Base-by-base conservation (phyloP, 2,113 vertebrate genomes). In the Centropus unirufus region DNA sequence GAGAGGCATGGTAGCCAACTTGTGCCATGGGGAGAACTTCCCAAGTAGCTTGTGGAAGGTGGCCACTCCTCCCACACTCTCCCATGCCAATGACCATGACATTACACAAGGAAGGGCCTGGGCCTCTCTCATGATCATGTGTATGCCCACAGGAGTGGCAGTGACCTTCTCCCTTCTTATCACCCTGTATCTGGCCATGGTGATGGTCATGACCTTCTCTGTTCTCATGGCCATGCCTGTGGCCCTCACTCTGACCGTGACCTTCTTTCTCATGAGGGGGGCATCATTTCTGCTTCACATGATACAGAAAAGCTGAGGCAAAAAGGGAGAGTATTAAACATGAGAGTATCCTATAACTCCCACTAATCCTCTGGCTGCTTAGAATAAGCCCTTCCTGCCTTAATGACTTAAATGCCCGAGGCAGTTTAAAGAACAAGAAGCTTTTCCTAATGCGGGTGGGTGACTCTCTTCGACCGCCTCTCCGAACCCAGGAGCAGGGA, bases 341-440 rank as follows among this genome's bases (percentile, higher is more conserved):
- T 0, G 49, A 52, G 59, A 82, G 81, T 81, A 90, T 92, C 83
- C 75, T 64, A 1, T 85, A 96, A 78, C 80, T 83, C 87, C 67
- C 62, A 47, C 81, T 96, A 95, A 97, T 95, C 94, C 81, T 67
- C 75, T 72, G 70, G 66, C 88, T 78, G 75, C 87, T 97, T 95
- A 94, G 79, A 84, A 27, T 92, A 90, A 97, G 92, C 82, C 62
- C 59, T 94, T 96, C 92, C 92, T 88, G 88, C 81, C 93, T 96
- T 95, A 95, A 95, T 90, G 89, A 87, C 49, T 79, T 86, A 91
- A 91, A 93, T 55, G 69, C 92, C 81, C 26, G 23, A 90, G 94
- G 83, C 36, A 84, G 73, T 85, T 91, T 86, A 88, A 91, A 90
- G 93, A 96, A 82, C 73, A 90, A 86, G 94, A 94, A 74, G 66